Conservation (phyloP, 2,888 invertebrate genomes). For the Podotricha telesiphe region DNA sequence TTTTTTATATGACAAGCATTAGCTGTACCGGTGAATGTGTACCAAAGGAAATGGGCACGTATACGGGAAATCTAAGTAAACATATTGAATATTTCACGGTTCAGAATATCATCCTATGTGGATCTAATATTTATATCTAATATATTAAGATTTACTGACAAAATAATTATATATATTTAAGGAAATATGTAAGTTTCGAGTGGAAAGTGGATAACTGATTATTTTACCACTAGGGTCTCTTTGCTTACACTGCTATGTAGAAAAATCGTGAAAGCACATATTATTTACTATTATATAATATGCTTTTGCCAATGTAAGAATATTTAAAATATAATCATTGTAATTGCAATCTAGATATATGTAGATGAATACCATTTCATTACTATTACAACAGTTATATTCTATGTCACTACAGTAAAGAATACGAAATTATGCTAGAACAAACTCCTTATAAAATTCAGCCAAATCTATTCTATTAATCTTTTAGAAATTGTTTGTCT, state of each 20-base stretch:
- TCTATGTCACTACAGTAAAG: background rate
- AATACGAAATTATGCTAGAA: background rate
- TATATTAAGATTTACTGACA: too few species aligned
- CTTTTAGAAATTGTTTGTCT: constrained; percentile 15
- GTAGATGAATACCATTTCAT: background rate
- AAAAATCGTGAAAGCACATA: too few species aligned
- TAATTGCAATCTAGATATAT: background rate
- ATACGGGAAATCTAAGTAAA: constrained; percentile 9
- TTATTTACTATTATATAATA: too few species aligned
- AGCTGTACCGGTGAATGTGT: constrained; percentile 12
- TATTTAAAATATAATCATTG: background rate
- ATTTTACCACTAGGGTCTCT: too few species aligned
- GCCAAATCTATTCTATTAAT: constrained; percentile 9
- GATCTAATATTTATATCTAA: background rate
- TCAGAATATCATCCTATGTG: background rate
- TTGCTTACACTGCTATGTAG: too few species aligned
- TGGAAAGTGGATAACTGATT: too few species aligned
- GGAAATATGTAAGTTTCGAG: too few species aligned
- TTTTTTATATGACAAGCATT: constrained; percentile 1
- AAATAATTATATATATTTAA: too few species aligned
- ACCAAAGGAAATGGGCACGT: constrained; percentile 21
- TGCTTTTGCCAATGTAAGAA: too few species aligned
- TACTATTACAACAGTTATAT: background rate
- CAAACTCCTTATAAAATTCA: constrained; percentile 7
- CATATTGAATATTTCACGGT: constrained; percentile 6